phyloP scores from a whole-genome alignment of 1,140 invertebrate genomes.

The Mamestra configurata region DNA sequence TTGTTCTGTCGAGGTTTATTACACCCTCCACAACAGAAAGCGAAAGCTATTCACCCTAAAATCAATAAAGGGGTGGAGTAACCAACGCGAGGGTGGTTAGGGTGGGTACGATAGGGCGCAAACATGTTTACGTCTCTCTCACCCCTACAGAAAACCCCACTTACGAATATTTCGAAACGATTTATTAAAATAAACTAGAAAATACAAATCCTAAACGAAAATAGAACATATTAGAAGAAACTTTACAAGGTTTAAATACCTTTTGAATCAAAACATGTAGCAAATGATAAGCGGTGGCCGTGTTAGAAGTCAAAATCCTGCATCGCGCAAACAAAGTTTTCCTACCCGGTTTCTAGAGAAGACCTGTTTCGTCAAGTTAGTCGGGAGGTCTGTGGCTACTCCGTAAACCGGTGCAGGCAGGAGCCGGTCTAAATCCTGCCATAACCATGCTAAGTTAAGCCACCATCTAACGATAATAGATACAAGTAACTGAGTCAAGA shows the following conservation, averaged over 20 bases:
- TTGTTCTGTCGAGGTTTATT: not conserved
- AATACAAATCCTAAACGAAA: not conserved
- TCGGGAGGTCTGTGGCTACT: constrained; percentile 28
- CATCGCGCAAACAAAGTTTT: constrained; percentile 15
- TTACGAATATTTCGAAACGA: not conserved
- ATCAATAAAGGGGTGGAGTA: constrained; percentile 9
- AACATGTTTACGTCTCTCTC: not conserved
- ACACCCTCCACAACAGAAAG: no score
- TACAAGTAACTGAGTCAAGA: not conserved
- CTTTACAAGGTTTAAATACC: not conserved
- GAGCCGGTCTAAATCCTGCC: constrained; percentile 23
- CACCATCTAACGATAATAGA: constrained; percentile 7
- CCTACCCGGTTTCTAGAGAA: not conserved
- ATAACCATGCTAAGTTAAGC: not conserved
- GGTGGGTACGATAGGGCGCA: not conserved
- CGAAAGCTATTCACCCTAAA: not conserved
- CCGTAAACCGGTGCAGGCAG: constrained; percentile 6
- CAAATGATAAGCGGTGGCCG: no score
- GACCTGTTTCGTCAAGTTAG: not conserved
- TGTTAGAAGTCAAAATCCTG: not conserved
- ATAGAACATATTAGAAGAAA: not conserved
- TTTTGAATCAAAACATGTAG: not conserved
- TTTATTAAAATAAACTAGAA: not conserved
- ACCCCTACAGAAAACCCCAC: not conserved
- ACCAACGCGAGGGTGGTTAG: not conserved